A percentile compares a stretch with the other conserved stretches of the same genome.
Conservation (phyloP, 2,888 invertebrate genomes). For the Ethmia dodecea region DNA sequence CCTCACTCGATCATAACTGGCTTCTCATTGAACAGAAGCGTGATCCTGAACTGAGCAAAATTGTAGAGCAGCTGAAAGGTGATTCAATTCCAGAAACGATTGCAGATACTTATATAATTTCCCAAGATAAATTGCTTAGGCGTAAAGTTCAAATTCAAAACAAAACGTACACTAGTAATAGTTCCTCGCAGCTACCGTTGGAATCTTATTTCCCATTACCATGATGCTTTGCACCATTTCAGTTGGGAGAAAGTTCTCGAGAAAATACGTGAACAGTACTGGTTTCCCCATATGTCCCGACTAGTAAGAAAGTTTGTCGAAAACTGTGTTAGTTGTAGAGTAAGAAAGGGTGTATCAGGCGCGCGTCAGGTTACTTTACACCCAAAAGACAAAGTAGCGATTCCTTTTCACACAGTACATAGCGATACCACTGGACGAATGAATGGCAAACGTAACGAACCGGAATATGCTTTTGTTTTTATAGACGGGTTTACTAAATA, state of each 20-base stretch:
- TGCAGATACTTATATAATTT: background rate
- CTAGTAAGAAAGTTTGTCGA: constrained; percentile 10
- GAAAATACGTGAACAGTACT: background rate
- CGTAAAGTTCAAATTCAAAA: background rate
- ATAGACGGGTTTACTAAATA: background rate
- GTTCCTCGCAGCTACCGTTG: background rate
- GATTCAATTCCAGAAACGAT: background rate
- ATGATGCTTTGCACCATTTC: background rate
- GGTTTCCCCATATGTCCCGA: background rate
- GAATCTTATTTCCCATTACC: constrained; percentile 1
- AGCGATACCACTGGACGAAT: constrained; percentile 11
- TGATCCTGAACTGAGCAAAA: constrained; percentile 11
- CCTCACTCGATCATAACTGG: background rate
- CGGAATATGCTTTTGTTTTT: constrained; percentile 3
- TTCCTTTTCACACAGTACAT: constrained; percentile 4
- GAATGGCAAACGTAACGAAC: background rate
- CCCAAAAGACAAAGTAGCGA: background rate
- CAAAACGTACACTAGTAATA: background rate
- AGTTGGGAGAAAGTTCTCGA: background rate
- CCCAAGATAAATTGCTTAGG: background rate
- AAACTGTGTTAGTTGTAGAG: background rate
- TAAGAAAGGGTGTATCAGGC: background rate
- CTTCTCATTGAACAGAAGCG: constrained; percentile 8
- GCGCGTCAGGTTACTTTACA: constrained; percentile 6
- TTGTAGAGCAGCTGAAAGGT: background rate